phyloP scores from a whole-genome alignment of 2,113 vertebrate genomes.

The Mirza zaza region DNA sequence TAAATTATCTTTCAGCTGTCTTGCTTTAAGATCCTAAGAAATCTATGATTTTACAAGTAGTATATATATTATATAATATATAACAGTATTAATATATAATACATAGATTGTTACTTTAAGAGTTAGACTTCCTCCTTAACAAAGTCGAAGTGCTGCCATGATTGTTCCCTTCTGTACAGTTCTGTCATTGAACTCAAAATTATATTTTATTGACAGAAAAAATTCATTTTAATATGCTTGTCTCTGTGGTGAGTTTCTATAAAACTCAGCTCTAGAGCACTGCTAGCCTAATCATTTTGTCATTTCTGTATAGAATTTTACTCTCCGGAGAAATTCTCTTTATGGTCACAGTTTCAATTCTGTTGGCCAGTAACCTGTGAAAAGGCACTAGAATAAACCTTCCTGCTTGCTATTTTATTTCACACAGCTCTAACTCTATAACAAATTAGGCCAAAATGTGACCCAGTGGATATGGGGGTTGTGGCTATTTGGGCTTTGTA shows the following conservation, averaged over 20 bases:
- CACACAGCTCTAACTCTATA: constrained; percentile 55
- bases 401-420: constrained; percentile 72
- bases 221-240: constrained; percentile 52
- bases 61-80: not conserved
- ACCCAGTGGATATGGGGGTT: not conserved
- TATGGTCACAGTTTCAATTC: constrained; percentile 72
- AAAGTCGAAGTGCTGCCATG: constrained; percentile 15
- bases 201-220: constrained; percentile 54
- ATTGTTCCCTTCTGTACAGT: not conserved
- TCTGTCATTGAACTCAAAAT: constrained; percentile 17
- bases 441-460: constrained; percentile 58
- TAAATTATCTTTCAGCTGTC: not conserved
- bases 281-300: constrained; percentile 62
- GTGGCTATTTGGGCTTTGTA: not conserved
- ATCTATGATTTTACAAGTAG: not conserved
- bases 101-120: not conserved
- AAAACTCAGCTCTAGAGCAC: constrained; percentile 49
- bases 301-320: constrained; percentile 71
- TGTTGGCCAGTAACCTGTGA: constrained; percentile 69
- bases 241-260: constrained; percentile 62
- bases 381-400: constrained; percentile 41
- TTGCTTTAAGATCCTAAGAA: not conserved
- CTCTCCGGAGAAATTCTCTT: constrained; percentile 77
- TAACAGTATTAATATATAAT: no score
- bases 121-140: constrained; percentile 20